These are phyloP conservation scores for Saturnia japonica DNA, from an alignment of 2,888 invertebrate genomes.

Conservation along the genomic window DNA sequence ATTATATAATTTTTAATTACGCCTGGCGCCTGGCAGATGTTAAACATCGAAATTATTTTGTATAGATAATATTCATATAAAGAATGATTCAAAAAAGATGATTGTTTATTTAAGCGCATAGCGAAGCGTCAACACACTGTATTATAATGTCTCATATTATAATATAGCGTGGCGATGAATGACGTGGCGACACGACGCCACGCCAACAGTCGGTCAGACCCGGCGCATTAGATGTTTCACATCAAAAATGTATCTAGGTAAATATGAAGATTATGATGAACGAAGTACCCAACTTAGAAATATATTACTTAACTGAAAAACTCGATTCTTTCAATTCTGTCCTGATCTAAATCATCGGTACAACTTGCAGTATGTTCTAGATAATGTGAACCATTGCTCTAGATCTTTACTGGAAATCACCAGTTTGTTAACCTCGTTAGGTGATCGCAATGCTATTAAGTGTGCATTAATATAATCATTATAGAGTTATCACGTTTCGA, in stretches of 20 bases:
- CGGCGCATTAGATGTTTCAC: no score
- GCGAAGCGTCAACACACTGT: no score
- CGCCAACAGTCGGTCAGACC: no score
- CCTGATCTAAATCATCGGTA: neutral
- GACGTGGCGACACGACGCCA: no score
- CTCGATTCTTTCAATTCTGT: neutral
- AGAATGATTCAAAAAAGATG: no score
- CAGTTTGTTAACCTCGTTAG: slow-evolving; percentile 52
- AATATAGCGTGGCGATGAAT: no score
- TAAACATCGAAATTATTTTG: no score
- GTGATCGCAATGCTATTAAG: slow-evolving; percentile 38
- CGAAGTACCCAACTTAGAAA: neutral
- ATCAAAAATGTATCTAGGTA: neutral
- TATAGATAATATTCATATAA: no score
- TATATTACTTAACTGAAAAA: neutral
- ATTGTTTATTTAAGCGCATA: no score
- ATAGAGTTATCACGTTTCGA: slow-evolving; percentile 19
- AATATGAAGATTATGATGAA: neutral
- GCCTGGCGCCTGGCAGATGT: no score
- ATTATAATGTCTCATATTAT: no score
- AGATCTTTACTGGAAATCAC: slow-evolving; percentile 65
- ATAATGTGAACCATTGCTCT: slow-evolving; percentile 64
- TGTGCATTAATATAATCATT: slow-evolving; percentile 33
- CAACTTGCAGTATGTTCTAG: slow-evolving; percentile 32
- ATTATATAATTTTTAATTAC: no score